Percentiles rank a stretch among this genome's conserved stretches.
These are phyloP conservation scores for Rhopalosiphum padi DNA, from an alignment of 1,140 invertebrate species.

Conservation along the genomic window DNA sequence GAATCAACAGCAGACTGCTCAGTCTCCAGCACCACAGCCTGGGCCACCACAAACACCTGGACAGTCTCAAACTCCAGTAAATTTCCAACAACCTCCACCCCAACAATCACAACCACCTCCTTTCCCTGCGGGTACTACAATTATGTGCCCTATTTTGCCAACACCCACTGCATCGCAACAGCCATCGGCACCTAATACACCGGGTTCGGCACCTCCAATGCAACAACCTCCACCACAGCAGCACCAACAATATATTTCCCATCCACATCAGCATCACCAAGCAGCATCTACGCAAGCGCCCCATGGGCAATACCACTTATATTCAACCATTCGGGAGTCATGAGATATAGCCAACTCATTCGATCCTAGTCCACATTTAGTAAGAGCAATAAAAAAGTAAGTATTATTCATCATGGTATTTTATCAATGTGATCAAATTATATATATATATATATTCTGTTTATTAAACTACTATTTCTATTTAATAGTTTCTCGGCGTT, in stretches of 20 bases:
- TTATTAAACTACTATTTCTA: neutral
- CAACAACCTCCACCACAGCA: constrained; percentile 64
- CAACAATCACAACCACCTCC: constrained; percentile 55
- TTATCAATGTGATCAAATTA: neutral
- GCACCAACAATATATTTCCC: constrained; percentile 63
- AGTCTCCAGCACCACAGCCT: constrained; percentile 66
- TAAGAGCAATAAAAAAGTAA: constrained; percentile 55
- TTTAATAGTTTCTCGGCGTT: constrained; percentile 47
- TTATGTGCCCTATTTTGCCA: constrained; percentile 70
- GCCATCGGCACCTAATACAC: constrained; percentile 50
- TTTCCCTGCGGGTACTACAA: constrained; percentile 51
- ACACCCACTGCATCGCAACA: constrained; percentile 65
- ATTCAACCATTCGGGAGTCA: constrained; percentile 59
- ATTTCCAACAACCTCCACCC: constrained; percentile 66
- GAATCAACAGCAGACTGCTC: constrained; percentile 60
- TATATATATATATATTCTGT: neutral
- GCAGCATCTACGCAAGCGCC: constrained; percentile 57
- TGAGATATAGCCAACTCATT: constrained; percentile 58
- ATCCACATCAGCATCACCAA: constrained; percentile 66
- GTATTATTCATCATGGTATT: neutral
- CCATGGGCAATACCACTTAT: constrained; percentile 59
- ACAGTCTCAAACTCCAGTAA: constrained; percentile 66
- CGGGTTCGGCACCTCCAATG: constrained; percentile 48
- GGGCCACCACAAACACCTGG: constrained; percentile 60
- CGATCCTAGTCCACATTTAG: constrained; percentile 55